Conservation (phyloP, 2,888 invertebrate species). For the Drosophila demipolita region DNA sequence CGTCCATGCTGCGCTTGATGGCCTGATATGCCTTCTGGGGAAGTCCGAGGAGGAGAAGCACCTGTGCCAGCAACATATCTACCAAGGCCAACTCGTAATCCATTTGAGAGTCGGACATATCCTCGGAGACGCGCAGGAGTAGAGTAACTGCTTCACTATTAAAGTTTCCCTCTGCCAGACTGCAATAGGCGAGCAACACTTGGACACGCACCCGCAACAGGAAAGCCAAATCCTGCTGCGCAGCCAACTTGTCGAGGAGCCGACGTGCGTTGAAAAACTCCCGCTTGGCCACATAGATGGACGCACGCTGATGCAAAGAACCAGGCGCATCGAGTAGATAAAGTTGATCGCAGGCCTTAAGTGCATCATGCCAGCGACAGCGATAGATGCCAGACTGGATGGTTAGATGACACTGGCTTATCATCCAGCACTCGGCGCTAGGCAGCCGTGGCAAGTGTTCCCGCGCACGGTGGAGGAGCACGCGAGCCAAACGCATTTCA, state of each 20-base stretch:
- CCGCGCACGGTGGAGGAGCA: slow-evolving; percentile 88
- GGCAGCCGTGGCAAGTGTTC: slow-evolving; percentile 89
- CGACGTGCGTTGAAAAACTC: slow-evolving; percentile 83
- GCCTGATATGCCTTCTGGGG: slow-evolving; percentile 91
- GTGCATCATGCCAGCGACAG: slow-evolving; percentile 89
- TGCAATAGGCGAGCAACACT: slow-evolving; percentile 89
- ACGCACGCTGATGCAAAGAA: slow-evolving; percentile 86
- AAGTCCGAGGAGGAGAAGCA: slow-evolving; percentile 90
- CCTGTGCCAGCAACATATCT: slow-evolving; percentile 92
- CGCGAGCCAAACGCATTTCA: slow-evolving; percentile 87
- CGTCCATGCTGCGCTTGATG: slow-evolving; percentile 89
- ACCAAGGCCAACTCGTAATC: slow-evolving; percentile 91
- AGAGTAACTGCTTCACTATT: slow-evolving; percentile 87
- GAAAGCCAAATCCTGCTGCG: slow-evolving; percentile 84
- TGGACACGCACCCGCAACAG: slow-evolving; percentile 87
- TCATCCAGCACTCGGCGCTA: slow-evolving; percentile 88
- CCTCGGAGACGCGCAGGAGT: slow-evolving; percentile 90
- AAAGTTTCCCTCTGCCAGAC: slow-evolving; percentile 86
- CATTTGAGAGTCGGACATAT: slow-evolving; percentile 91
- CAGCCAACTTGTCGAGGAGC: slow-evolving; percentile 77
- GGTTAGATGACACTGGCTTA: slow-evolving; percentile 87
- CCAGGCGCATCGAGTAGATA: slow-evolving; percentile 89
- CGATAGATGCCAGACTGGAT: slow-evolving; percentile 86
- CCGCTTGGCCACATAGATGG: slow-evolving; percentile 84
- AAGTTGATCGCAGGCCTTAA: slow-evolving; percentile 89